Base-by-base conservation (phyloP, 2,888 invertebrate genomes). In the Chrysolina oricalcia region DNA sequence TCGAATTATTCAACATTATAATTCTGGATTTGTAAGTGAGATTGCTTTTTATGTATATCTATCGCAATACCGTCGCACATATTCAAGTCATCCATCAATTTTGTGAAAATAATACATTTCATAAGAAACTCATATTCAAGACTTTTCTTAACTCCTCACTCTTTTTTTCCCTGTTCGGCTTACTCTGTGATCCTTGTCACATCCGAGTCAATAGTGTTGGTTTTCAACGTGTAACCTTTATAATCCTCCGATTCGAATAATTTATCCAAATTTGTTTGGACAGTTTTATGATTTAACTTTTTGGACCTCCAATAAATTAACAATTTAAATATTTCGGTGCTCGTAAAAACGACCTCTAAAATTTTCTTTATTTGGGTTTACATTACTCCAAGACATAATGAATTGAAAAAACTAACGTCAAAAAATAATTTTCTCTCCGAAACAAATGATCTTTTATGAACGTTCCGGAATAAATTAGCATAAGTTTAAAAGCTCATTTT, bases 281-380 rank as follows among this genome's bases (percentile, higher is more conserved):
- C 73, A 69, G 15, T 19, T 73, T 76, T 76, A 73, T 73, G 68
- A 66, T 67, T 66, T 50, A 59, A 56, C 64, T 72, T 72, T 77
- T 56, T 66, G 69, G 40, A 62, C 41, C 63, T 62, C 56, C 41
- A 62, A 70, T 67, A 70, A 72, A 74, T 77, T 72, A 43, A 3
- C 62, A 17, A 27, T 70, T 70, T 64, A 70, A 73, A 72, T 69
- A 77, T 81, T 81, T 80, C 75, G 77, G 70, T 64, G 75, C 53
- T 76, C 76, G 73, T 83, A 80, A 83, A 82, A 71, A 79, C 82
- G 80, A 76, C 76, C 79, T 76, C 75, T 76, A 77, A 75, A 78
- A 81, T 81, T 80, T 80, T 74, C 69, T 81, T 77, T 80, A 79
- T 81, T 82, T 80, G 73, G 77, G 78, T 81, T 81, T 79, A 81